Percentiles rank a stretch among this genome's conserved stretches.
phyloP scores from a whole-genome alignment of 2,113 vertebrate genomes.

The Carassius gibelio region DNA sequence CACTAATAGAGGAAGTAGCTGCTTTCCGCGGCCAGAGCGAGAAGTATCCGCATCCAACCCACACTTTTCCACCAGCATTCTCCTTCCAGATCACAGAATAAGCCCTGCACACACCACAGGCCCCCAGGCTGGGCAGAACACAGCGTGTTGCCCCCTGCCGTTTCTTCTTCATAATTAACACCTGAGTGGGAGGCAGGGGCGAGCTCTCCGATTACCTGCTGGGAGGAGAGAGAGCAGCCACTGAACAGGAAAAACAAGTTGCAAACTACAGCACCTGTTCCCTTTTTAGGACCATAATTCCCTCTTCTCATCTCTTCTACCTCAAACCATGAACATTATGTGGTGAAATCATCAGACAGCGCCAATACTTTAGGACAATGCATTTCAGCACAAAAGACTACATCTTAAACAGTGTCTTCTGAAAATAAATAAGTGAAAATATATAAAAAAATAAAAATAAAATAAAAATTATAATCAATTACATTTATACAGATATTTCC shows the following conservation, averaged over 20 bases:
- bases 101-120: constrained; percentile 48
- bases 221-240: constrained; percentile 42
- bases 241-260: constrained; percentile 53
- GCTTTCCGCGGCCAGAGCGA: constrained; percentile 25
- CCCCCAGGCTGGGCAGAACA: constrained; percentile 43
- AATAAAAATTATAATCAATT: too few species aligned
- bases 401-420: background rate
- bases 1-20: background rate
- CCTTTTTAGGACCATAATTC: constrained; percentile 37
- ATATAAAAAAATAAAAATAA: too few species aligned
- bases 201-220: constrained; percentile 51
- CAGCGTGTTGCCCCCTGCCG: constrained; percentile 44
- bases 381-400: background rate
- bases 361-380: background rate
- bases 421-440: too few species aligned
- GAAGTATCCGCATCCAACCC: constrained; percentile 33
- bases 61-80: constrained; percentile 10
- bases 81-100: constrained; percentile 26
- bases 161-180: constrained; percentile 72
- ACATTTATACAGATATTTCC: too few species aligned
- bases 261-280: constrained; percentile 52
- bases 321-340: background rate
- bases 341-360: background rate
- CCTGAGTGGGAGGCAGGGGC: constrained; percentile 67
- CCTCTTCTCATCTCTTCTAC: background rate